Percentiles rank a stretch among this genome's conserved stretches.
phyloP scores from a whole-genome alignment of 2,888 invertebrate genomes.

The Teleiodes luculella region DNA sequence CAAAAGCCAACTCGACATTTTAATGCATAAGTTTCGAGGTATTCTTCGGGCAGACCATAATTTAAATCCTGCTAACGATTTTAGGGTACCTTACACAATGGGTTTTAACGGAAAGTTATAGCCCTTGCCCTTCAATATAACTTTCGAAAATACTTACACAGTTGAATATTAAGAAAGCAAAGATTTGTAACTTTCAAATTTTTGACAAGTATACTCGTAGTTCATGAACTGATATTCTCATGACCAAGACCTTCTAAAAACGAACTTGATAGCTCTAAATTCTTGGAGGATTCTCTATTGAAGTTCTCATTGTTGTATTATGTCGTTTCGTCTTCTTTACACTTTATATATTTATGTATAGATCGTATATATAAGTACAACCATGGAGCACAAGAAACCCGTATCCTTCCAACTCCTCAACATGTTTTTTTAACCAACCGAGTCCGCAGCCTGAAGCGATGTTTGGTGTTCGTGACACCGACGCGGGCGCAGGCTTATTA shows the following conservation, averaged over 20 bases:
- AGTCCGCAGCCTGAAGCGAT: constrained; percentile 46
- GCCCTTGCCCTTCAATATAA: neutral
- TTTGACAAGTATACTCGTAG: no score
- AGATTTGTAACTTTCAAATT: neutral
- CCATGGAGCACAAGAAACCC: neutral
- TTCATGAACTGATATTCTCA: no score
- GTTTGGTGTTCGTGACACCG: constrained; percentile 73
- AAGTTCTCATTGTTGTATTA: no score
- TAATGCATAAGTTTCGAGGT: constrained; percentile 10
- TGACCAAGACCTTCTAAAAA: no score
- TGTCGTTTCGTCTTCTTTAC: no score
- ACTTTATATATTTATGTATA: no score
- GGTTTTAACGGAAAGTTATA: neutral
- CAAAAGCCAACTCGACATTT: constrained; percentile 7
- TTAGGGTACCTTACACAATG: constrained; percentile 2
- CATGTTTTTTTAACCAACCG: constrained; percentile 44
- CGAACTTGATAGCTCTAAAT: no score
- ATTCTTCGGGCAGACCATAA: constrained; percentile 7
- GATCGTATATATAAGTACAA: neutral
- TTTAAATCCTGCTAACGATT: constrained; percentile 5
- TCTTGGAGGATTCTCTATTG: no score
- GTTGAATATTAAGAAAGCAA: no score
- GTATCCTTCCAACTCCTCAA: constrained; percentile 7
- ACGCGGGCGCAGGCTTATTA: constrained; percentile 64
- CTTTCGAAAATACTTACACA: neutral